Base-by-base conservation (phyloP, 2,797 vertebrate species). In the Macropodus opercularis region DNA sequence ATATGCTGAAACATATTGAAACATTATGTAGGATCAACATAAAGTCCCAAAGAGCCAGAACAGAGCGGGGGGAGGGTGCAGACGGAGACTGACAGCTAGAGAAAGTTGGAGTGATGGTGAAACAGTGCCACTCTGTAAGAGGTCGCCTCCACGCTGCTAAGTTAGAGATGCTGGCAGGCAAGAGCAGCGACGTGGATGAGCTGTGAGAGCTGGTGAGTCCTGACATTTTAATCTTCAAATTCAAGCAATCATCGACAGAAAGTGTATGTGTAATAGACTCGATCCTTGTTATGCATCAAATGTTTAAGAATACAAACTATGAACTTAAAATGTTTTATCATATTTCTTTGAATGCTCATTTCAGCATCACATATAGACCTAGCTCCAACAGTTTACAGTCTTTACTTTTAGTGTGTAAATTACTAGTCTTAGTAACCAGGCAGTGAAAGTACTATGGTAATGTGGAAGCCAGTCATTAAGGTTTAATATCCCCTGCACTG, bases 401-500 rank as follows among this genome's bases (percentile, higher is more conserved):
- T 32, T 15, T n/a, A n/a, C 5, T 7, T n/a, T 2, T 13, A 19
- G n/a, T 19, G 59, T 60, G 26, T 35, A 18, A 15, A 29, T 58
- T 49, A 36, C 12, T 23, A 69, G 46, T 51, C 75, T 69, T 32
- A 54, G 68, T 49, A 57, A 64, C 29, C 24, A 38, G 52, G 62
- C 77, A 50, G 74, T 75, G 76, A 83, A 75, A 85, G 81, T 82
- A 84, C 79, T 81, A 79, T 80, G 80, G 72, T 78, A 83, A 87
- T 64, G 79, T 80, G 55, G 74, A 72, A 70, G 52, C 73, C 63
- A 49, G 77, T 90, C 90, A 92, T 93, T 91, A 92, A 91, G 75
- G 42, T 91, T 93, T 91, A 84, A 92, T 92, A 64, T 66, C 70
- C 72, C 63, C 63, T 77, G 63, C 35, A 52, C 72, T 57, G 65